Conservation (phyloP, 2,113 vertebrate genomes). For the Anolis carolinensis region DNA sequence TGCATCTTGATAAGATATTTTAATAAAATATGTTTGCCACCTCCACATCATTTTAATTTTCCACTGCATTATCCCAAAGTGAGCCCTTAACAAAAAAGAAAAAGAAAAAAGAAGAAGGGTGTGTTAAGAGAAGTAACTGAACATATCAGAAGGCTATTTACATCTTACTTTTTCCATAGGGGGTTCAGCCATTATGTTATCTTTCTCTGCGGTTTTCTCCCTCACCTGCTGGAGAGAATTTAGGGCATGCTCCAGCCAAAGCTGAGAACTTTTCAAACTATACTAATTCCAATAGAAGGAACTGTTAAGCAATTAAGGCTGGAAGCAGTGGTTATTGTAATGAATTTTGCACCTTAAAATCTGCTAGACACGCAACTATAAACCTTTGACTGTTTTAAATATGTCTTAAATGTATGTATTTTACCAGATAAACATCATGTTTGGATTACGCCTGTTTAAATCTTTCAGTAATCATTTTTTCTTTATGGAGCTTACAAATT, state of each 20-base stretch:
- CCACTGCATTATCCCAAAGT: conserved; percentile 43
- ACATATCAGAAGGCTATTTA: conserved; percentile 11
- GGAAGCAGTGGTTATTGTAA: background rate
- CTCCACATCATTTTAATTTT: conserved; percentile 36
- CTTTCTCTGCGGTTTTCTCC: background rate
- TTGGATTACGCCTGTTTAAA: background rate
- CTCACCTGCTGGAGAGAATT: background rate
- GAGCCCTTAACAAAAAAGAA: conserved; percentile 47
- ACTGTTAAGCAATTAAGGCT: background rate
- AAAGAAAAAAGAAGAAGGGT: background rate
- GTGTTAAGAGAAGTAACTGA: background rate
- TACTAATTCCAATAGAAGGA: background rate
- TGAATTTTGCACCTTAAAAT: background rate
- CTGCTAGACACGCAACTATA: background rate
- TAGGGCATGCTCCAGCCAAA: background rate
- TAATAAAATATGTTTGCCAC: conserved; percentile 72
- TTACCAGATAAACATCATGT: background rate
- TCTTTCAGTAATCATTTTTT: background rate
- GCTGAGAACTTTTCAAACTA: background rate
- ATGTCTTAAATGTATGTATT: background rate
- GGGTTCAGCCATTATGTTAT: background rate
- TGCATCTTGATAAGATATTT: conserved; percentile 74
- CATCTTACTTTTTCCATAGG: background rate
- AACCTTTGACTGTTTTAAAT: background rate
- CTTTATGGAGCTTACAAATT: background rate